Percentiles rank a stretch among this genome's conserved stretches.
Evolutionary conservation across 2,888 invertebrate species (phyloP).

Genomic region (Rutpela maculata): DNA sequence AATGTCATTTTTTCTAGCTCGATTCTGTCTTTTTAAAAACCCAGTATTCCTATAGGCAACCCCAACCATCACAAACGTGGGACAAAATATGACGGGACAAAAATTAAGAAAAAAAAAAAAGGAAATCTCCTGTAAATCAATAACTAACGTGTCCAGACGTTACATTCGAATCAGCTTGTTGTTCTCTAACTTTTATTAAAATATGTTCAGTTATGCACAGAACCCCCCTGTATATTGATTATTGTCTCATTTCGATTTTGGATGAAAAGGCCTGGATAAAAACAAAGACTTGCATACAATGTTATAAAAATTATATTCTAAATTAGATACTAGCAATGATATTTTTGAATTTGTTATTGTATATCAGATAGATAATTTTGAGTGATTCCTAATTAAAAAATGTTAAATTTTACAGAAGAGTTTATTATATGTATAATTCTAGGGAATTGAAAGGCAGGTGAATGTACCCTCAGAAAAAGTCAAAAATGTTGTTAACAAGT

Average conservation of each 20-base stretch:
- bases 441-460: neutral
- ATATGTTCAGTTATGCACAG: no score
- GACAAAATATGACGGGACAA: no score
- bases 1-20: no score
- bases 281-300: conserved; percentile 27
- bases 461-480: conserved; percentile 23
- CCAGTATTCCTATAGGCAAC: no score
- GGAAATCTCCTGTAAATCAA: no score
- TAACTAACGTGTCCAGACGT: no score
- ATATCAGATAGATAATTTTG: conserved; percentile 5
- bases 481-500: neutral
- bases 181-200: no score
- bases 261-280: conserved; percentile 9
- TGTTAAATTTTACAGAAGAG: conserved; percentile 1
- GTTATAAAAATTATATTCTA: conserved; percentile 38
- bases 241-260: conserved; percentile 11
- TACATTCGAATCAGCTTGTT: no score
- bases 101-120: no score
- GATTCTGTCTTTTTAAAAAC: no score
- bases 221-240: neutral
- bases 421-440: conserved; percentile 1
- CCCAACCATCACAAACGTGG: no score
- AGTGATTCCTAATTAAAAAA: conserved; percentile 8
- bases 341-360: conserved; percentile 23
- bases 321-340: conserved; percentile 40